Percentiles rank a stretch among this genome's conserved stretches.
Evolutionary conservation across 2,113 vertebrate genomes (phyloP).

Genomic region (cat (Felis catus)): F.catus_Fca126_mat1.0 CM031427.1:39555501-39556000

Average conservation of each 20-base stretch:
- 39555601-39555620: background rate
- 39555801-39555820: background rate
- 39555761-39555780: background rate
- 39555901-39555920: background rate
- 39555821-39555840: background rate
- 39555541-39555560: background rate
- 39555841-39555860: background rate
- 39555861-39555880: background rate
- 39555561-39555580: background rate
- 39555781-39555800: background rate
- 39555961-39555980: conserved; percentile 59
- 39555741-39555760: background rate
- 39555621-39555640: accelerated
- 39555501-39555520: no score
- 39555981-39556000: conserved; percentile 76
- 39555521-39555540: background rate
- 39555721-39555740: accelerated
- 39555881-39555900: background rate
- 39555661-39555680: background rate
- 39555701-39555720: background rate
- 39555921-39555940: conserved; percentile 17
- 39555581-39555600: background rate
- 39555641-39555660: background rate
- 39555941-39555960: background rate
- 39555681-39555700: background rate